Percentiles rank a stretch among this genome's conserved stretches.
Evolutionary conservation across 2,797 vertebrate genomes (phyloP).

Genomic region (Pipistrellus nathusii): DNA sequence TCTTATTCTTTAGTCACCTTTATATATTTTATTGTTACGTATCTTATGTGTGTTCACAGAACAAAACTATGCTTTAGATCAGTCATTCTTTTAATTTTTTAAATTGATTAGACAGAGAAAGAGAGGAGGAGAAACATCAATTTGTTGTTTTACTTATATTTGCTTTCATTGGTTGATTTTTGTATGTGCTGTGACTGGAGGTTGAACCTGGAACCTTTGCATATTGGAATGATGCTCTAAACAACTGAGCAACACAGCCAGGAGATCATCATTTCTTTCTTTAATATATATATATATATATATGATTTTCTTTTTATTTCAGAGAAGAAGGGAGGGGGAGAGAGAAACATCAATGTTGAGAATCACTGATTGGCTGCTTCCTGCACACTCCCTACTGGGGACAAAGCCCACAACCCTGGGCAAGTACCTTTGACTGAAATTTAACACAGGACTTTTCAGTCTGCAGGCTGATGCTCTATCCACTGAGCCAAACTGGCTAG

Average conservation of each 20-base stretch:
- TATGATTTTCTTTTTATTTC: too few species aligned
- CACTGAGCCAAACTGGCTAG: too few species aligned
- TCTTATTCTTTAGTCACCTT: neutral
- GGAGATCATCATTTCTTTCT: neutral
- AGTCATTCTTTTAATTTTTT: neutral
- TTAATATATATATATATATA: too few species aligned
- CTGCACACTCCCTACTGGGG: too few species aligned
- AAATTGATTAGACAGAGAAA: neutral
- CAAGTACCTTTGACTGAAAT: too few species aligned
- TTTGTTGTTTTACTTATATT: neutral
- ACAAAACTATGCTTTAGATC: conserved; percentile 35
- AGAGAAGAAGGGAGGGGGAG: too few species aligned
- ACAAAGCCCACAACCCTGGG: too few species aligned
- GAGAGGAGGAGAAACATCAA: neutral
- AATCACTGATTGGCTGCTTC: too few species aligned
- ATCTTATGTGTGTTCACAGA: conserved; percentile 46
- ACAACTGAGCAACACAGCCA: neutral
- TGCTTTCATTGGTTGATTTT: neutral
- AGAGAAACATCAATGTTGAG: too few species aligned
- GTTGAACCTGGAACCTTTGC: neutral
- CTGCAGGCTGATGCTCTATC: too few species aligned
- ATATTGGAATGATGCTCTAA: neutral
- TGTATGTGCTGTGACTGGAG: neutral
- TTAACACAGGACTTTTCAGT: too few species aligned
- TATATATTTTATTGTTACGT: conserved; percentile 14